phyloP scores from a whole-genome alignment of 1,140 invertebrate genomes.

The Pseudachorutes palmiensis region DNA sequence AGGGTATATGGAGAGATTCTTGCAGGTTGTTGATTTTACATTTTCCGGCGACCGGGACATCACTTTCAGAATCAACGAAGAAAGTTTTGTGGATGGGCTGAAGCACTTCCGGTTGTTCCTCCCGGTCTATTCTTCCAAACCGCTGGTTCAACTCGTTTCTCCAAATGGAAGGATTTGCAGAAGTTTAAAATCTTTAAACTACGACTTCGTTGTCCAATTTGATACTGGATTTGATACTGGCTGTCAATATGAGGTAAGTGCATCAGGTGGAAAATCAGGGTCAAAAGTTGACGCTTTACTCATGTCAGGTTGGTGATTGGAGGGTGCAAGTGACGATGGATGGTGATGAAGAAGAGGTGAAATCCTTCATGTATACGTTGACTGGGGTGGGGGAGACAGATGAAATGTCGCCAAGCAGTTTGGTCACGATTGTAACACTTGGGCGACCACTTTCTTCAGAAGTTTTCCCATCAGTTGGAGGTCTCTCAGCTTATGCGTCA shows the following conservation, averaged over 20 bases:
- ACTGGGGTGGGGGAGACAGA: neutral
- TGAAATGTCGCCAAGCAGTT: neutral
- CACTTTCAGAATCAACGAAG: neutral
- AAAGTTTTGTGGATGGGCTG: neutral
- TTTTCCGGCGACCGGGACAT: neutral
- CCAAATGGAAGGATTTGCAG: neutral
- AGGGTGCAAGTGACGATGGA: neutral
- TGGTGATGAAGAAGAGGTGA: neutral
- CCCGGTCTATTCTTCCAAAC: neutral
- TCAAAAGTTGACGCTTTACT: neutral
- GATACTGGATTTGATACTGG: neutral
- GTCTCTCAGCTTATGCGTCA: neutral
- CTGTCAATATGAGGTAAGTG: conserved; percentile 2
- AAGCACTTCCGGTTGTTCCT: conserved; percentile 7
- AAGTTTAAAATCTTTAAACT: neutral
- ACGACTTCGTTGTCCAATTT: neutral
- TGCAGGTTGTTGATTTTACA: conserved; percentile 4
- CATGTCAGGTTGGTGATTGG: conserved; percentile 10
- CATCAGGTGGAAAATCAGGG: neutral
- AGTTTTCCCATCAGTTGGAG: neutral
- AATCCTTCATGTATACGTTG: neutral
- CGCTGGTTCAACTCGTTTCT: neutral
- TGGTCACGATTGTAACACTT: neutral
- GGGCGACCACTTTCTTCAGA: neutral
- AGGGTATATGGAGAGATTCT: neutral